A percentile compares a stretch with the other conserved stretches of the same genome.
These are phyloP conservation scores for Aphelocoma coerulescens DNA, from an alignment of 2,113 vertebrate genomes.

Conservation along the genomic window DNA sequence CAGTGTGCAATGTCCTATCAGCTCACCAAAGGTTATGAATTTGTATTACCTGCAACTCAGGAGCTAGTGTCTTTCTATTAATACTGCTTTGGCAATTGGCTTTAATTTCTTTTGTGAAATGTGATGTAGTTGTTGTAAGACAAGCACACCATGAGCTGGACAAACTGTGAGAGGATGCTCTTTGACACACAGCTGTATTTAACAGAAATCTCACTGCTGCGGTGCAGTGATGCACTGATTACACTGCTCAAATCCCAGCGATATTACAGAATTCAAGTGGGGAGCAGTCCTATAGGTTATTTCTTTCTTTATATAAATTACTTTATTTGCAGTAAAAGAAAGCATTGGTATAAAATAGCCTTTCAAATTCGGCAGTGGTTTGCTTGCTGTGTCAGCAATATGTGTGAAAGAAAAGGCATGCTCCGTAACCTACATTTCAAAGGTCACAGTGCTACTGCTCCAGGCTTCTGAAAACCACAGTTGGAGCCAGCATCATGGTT, in stretches of 20 bases:
- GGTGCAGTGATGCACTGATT: too few species aligned
- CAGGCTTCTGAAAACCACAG: background rate
- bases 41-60: rapidly evolving
- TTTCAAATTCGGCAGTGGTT: background rate
- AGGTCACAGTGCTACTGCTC: slow-evolving; percentile 6
- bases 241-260: background rate
- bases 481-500: slow-evolving; percentile 44
- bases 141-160: background rate
- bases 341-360: background rate
- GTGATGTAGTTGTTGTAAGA: background rate
- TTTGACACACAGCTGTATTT: rapidly evolving
- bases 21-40: background rate
- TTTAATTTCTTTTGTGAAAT: background rate
- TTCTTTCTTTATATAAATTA: background rate
- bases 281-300: background rate
- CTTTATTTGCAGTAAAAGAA: background rate
- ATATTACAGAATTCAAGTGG: background rate
- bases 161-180: background rate
- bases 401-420: background rate
- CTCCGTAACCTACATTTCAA: slow-evolving; percentile 22
- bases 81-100: background rate
- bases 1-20: rapidly evolving
- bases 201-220: background rate
- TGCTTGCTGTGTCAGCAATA: slow-evolving; percentile 36
- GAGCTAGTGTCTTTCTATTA: background rate